These are phyloP conservation scores for Leptoteleia sp. DNA, from an alignment of 1,140 invertebrate genomes.

Conservation along the genomic window DNA sequence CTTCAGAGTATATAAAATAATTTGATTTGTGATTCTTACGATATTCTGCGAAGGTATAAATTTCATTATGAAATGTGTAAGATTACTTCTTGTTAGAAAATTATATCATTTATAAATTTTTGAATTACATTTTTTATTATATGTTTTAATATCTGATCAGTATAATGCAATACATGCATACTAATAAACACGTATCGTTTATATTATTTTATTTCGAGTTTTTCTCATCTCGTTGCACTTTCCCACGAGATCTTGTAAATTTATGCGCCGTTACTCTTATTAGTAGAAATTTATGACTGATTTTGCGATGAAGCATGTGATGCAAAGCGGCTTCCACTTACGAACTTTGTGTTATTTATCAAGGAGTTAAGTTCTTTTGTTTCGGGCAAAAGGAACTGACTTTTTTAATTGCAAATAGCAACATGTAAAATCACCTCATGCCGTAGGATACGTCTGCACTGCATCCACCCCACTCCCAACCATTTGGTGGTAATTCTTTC, in stretches of 20 bases:
- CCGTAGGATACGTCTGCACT: conserved; percentile 90
- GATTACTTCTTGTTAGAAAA: no score
- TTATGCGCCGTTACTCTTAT: conserved; percentile 36
- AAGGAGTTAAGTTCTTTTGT: conserved; percentile 14
- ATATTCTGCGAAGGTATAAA: background rate
- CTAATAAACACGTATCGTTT: conserved; percentile 26
- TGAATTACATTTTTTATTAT: no score
- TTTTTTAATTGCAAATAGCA: background rate
- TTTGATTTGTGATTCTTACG: no score
- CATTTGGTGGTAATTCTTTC: conserved; percentile 76
- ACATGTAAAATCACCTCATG: conserved; percentile 79
- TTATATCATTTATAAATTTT: no score
- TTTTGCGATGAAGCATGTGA: conserved; percentile 9
- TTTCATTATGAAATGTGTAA: conserved; percentile 2
- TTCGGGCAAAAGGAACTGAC: background rate
- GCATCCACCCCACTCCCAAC: conserved; percentile 94
- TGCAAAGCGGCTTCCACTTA: conserved; percentile 19
- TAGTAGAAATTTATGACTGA: conserved; percentile 38
- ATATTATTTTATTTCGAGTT: conserved; percentile 7
- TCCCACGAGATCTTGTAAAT: conserved; percentile 35
- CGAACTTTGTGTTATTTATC: conserved; percentile 49
- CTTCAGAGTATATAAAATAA: no score
- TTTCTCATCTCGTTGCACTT: conserved; percentile 18
- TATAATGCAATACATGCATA: conserved; percentile 10
- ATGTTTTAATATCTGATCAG: no score